Conservation (phyloP, 2,797 vertebrate species). For the Threskiornis aethiopicus region DNA sequence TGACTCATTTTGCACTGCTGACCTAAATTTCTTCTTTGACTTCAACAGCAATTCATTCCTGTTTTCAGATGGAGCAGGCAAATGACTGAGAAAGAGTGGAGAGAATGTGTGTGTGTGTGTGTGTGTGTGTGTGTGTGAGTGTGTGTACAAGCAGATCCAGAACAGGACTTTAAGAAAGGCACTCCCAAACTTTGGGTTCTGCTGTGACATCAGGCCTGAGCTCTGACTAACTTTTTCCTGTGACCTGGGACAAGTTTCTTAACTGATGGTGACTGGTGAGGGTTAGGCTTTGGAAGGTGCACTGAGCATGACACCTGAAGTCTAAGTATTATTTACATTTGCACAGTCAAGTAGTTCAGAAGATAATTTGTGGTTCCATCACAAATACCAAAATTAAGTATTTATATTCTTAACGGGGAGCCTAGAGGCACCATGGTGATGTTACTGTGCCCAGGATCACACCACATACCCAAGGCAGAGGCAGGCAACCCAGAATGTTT, state of each 20-base stretch:
- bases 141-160: not conserved
- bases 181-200: not conserved
- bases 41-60: not conserved
- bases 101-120: not conserved
- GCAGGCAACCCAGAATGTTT: not conserved
- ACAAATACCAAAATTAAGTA: not conserved
- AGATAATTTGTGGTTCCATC: not conserved
- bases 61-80: not conserved
- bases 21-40: not conserved
- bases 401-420: not conserved
- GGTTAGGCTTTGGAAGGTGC: not conserved
- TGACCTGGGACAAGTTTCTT: not conserved
- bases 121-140: no score
- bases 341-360: not conserved
- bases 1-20: not conserved
- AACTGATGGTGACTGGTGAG: not conserved
- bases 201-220: not conserved
- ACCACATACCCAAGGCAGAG: not conserved
- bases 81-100: not conserved
- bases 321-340: not conserved
- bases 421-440: not conserved
- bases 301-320: not conserved
- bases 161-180: not conserved
- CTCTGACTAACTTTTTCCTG: not conserved
- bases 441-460: not conserved